These are phyloP conservation scores for Garra rufa DNA, from an alignment of 2,113 vertebrate species.

Conservation along the genomic window DNA sequence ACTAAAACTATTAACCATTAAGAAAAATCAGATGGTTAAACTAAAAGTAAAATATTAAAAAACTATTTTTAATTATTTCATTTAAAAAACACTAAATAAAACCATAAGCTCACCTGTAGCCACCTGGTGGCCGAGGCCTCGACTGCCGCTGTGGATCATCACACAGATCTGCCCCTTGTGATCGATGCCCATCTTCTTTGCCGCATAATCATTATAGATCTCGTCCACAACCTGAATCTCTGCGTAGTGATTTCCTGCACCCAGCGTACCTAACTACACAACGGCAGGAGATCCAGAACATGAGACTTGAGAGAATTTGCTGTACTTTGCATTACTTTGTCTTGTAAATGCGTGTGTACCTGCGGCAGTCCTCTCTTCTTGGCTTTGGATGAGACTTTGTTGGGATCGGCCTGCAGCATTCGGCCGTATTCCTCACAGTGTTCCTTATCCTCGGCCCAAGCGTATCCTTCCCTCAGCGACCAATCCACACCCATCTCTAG, in stretches of 20 bases:
- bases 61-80: too few species aligned
- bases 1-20: too few species aligned
- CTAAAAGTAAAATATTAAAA: too few species aligned
- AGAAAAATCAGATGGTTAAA: too few species aligned
- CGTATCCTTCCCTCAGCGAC: conserved; percentile 96
- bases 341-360: conserved; percentile 70
- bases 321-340: not conserved
- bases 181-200: conserved; percentile 98
- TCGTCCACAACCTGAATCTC: conserved; percentile 99
- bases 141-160: conserved; percentile 99
- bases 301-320: not conserved
- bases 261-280: conserved; percentile 89
- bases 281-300: not conserved
- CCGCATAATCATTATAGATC: conserved; percentile 96
- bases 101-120: conserved; percentile 95
- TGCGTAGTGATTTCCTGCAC: conserved; percentile 95
- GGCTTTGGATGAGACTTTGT: conserved; percentile 94
- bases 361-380: conserved; percentile 97
- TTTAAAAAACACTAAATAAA: too few species aligned
- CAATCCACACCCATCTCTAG: conserved; percentile 99
- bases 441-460: conserved; percentile 98
- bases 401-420: conserved; percentile 97
- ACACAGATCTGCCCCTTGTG: conserved; percentile 98
- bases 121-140: conserved; percentile 96
- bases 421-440: conserved; percentile 98